Evolutionary conservation across 2,797 vertebrate species (phyloP).

Genomic region (Hephaestus fuliginosus): DNA sequence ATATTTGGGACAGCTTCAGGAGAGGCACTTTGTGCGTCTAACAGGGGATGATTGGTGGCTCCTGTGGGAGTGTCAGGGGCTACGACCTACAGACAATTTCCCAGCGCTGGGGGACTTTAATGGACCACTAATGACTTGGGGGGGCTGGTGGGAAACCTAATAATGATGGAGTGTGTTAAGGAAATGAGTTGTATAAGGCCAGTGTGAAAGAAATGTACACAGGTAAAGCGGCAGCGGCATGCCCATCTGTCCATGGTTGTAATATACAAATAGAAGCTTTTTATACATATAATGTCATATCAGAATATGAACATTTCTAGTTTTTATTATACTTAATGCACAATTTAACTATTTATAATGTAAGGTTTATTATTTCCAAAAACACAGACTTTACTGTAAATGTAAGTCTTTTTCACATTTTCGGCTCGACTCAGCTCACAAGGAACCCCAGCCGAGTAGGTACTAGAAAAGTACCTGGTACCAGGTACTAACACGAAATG

Average conservation of each 20-base stretch:
- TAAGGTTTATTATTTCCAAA: too few species aligned
- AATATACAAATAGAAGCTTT: too few species aligned
- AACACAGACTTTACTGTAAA: too few species aligned
- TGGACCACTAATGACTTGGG: not conserved
- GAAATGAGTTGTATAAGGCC: not conserved
- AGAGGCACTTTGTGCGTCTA: not conserved
- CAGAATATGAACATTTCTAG: too few species aligned
- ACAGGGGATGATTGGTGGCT: constrained; percentile 8
- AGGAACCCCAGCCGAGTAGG: too few species aligned
- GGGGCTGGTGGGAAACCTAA: not conserved
- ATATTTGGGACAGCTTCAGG: constrained; percentile 4
- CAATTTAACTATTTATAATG: not conserved
- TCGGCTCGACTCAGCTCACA: too few species aligned
- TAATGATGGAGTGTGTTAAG: constrained; percentile 1
- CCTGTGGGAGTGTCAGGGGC: constrained; percentile 11
- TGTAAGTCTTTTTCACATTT: too few species aligned
- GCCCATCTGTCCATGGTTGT: too few species aligned
- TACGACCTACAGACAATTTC: constrained; percentile 3
- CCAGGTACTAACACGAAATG: too few species aligned
- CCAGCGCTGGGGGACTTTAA: not conserved
- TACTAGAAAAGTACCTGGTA: too few species aligned
- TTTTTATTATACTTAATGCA: not conserved
- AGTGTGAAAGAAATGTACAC: constrained; percentile 7
- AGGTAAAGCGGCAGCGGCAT: not conserved
- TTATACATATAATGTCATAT: too few species aligned